Evolutionary conservation across 2,797 vertebrate genomes (phyloP), one percentile per base, ranked within the genome.

Genomic region (Syndactyla subalaris): DNA sequence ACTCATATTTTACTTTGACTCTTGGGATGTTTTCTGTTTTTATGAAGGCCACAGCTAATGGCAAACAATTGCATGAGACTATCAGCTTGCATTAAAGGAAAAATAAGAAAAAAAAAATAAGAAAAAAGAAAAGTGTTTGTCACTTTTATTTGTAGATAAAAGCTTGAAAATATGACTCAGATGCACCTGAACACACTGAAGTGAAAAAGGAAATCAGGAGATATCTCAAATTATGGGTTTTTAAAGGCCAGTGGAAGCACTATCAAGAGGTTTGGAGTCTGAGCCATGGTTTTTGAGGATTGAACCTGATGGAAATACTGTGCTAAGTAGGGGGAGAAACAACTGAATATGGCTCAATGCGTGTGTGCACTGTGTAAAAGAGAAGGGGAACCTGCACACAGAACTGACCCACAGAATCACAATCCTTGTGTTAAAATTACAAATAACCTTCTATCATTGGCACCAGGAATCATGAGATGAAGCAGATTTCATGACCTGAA

Each of bases 401-500:
- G 23, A 84, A 46, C 1, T 7, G 41, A 81, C 51, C 29, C 54
- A 41, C 38, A 75, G 52, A 51, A 68, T 77, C 75, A 67, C 20
- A 91, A 1, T 43, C 23, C 22, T 38, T 36, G 10, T 70, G 48
- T 73, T 67, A 82, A 90, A 84, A 55, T 68, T 82, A 26, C 17
- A 86, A 52, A 59, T 63, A 12, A 54, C 46, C 22, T 81, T 51
- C 63, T 73, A 6, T 43, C 43, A 10, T 68, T 89, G 30, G 8
- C 62, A 78, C 62, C 10, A 45, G 67, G 12, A 76, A 27, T 48
- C 27, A 5, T 62, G 22, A 70, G 17, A 30, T 66, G 36, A 76
- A 90, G 36, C 38, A 90, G 24, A 70, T 86, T 94, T 85, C 43
- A 34, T 67, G 75, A 85, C 49, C n/a, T 76, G 48, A 38, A 88